Evolutionary conservation across 2,888 invertebrate species (phyloP).

Genomic region (Amblyjoppa fuscipennis): DNA sequence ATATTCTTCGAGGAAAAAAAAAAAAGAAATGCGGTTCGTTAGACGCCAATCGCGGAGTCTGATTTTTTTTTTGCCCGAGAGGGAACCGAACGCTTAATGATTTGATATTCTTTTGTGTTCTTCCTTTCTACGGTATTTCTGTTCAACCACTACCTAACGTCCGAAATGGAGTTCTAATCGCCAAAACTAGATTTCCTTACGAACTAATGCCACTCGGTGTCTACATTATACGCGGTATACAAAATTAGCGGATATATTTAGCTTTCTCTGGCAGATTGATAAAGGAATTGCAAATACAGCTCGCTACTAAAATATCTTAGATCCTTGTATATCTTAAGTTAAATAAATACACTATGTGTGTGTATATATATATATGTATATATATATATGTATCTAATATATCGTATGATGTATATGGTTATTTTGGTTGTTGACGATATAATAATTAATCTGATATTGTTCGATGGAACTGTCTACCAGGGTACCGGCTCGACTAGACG

Average conservation of each 20-base stretch:
- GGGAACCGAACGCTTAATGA: background rate
- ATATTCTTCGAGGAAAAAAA: background rate
- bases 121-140: background rate
- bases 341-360: conserved; percentile 75
- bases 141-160: background rate
- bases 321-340: conserved; percentile 72
- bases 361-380: conserved; percentile 39
- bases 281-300: conserved; percentile 71
- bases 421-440: conserved; percentile 35
- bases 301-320: conserved; percentile 76
- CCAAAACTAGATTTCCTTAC: conserved; percentile 26
- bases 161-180: conserved; percentile 18
- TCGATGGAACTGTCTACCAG: conserved; percentile 34
- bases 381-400: conserved; percentile 38
- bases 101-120: too few relatives aligned
- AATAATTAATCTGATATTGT: conserved; percentile 38
- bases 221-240: conserved; percentile 69
- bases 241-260: conserved; percentile 74
- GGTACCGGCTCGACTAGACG: conserved; percentile 49
- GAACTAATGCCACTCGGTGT: conserved; percentile 43
- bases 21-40: conserved; percentile 31
- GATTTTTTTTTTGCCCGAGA: background rate
- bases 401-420: conserved; percentile 39
- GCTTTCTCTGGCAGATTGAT: conserved; percentile 69
- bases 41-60: conserved; percentile 18